phyloP scores from a whole-genome alignment of 2,113 vertebrate species.

The Hymenochirus boettgeri region DNA sequence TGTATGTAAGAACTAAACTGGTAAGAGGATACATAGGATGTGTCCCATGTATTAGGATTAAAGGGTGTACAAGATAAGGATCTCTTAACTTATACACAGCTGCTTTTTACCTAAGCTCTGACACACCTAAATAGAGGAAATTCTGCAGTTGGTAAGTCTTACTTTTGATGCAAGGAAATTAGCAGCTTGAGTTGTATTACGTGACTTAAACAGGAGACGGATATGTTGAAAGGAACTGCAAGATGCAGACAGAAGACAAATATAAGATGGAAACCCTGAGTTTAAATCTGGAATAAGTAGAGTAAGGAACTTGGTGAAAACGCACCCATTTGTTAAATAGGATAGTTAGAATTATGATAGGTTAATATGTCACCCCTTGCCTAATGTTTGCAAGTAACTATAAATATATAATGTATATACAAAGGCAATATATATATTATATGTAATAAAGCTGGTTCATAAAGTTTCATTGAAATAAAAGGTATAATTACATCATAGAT shows the following conservation, averaged over 20 bases:
- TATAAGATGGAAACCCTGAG: constrained; percentile 28
- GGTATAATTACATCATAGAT: no score
- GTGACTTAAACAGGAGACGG: constrained; percentile 44
- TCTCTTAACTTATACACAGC: constrained; percentile 59
- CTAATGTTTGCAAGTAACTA: no score
- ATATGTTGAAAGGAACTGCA: constrained; percentile 36
- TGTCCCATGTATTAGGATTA: constrained; percentile 20
- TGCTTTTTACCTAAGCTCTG: constrained; percentile 47
- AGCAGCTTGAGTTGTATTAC: constrained; percentile 38
- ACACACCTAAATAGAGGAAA: constrained; percentile 66
- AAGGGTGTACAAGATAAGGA: constrained; percentile 44
- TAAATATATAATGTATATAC: no score
- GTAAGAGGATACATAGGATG: constrained; percentile 16
- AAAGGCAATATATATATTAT: no score
- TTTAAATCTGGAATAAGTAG: no score
- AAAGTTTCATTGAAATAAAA: no score
- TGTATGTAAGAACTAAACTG: constrained; percentile 4
- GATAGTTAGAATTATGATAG: no score
- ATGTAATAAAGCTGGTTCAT: no score
- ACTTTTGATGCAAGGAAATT: constrained; percentile 51
- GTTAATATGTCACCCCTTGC: no score
- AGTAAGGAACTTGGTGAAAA: no score
- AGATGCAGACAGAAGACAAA: neutral
- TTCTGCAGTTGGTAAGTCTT: constrained; percentile 48
- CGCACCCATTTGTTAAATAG: no score